Percentiles rank a stretch among this genome's conserved stretches.
phyloP scores from a whole-genome alignment of 2,797 vertebrate species.

The Falco naumanni region DNA sequence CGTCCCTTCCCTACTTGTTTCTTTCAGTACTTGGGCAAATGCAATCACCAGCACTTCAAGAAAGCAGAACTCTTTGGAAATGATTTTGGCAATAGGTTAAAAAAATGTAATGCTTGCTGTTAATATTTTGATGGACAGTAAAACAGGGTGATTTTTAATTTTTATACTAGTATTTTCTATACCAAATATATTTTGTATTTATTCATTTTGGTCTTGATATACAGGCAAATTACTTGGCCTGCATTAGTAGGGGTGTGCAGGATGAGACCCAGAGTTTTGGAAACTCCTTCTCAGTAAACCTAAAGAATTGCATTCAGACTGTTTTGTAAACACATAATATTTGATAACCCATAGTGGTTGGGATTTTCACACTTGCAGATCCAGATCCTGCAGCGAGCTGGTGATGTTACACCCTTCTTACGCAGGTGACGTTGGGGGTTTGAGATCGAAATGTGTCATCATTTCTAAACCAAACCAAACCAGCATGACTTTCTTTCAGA shows the following conservation, averaged over 20 bases:
- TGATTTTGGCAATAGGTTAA: slow-evolving; percentile 62
- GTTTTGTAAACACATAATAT: background rate
- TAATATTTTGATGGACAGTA: slow-evolving; percentile 68
- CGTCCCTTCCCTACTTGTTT: background rate
- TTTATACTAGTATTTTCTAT: slow-evolving; percentile 79
- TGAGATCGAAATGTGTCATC: background rate
- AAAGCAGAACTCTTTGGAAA: slow-evolving; percentile 36
- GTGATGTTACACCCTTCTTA: background rate
- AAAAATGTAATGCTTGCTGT: slow-evolving; percentile 61
- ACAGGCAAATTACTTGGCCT: background rate
- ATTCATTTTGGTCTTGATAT: slow-evolving; percentile 29
- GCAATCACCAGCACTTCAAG: slow-evolving; percentile 76
- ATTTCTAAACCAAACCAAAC: slow-evolving; percentile 19
- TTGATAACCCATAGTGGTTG: background rate
- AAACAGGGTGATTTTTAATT: slow-evolving; percentile 75
- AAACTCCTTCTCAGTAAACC: slow-evolving; percentile 34
- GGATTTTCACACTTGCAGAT: background rate
- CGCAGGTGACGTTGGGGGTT: background rate
- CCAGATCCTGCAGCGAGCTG: background rate
- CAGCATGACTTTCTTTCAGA: background rate
- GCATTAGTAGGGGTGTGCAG: slow-evolving; percentile 13
- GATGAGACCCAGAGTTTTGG: slow-evolving; percentile 28
- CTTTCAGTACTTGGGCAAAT: slow-evolving; percentile 23
- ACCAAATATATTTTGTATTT: slow-evolving; percentile 72
- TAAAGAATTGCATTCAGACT: background rate